Conservation (phyloP, 92 coral and sea anemone genomes). For the Hydrozoanthus gracilis region DNA sequence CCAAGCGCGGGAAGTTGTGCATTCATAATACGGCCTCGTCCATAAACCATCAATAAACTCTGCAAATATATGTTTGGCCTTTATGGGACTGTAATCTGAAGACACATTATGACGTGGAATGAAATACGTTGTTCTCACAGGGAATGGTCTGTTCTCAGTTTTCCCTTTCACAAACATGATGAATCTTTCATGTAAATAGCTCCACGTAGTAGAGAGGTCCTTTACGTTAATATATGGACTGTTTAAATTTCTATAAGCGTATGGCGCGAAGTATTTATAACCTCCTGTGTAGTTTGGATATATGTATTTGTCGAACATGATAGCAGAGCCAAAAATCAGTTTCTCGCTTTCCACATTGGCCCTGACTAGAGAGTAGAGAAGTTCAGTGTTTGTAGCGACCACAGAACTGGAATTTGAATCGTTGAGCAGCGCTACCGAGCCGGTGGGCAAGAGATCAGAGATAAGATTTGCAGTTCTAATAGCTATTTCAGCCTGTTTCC, state of each 20-base stretch:
- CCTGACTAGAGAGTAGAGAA: slow-evolving; percentile 71
- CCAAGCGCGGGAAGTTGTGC: slow-evolving; percentile 82
- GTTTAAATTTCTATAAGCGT: slow-evolving; percentile 76
- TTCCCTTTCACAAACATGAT: slow-evolving; percentile 67
- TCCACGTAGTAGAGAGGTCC: slow-evolving; percentile 82
- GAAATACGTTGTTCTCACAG: slow-evolving; percentile 73
- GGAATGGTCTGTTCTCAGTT: slow-evolving; percentile 64
- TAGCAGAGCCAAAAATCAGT: slow-evolving; percentile 79
- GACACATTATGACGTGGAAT: slow-evolving; percentile 54
- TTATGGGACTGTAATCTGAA: slow-evolving; percentile 46
- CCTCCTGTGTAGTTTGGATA: slow-evolving; percentile 62
- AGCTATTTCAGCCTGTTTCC: slow-evolving; percentile 76
- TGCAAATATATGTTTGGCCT: slow-evolving; percentile 70
- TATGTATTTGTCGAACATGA: slow-evolving; percentile 75
- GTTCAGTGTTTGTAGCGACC: slow-evolving; percentile 55
- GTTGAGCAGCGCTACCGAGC: slow-evolving; percentile 55
- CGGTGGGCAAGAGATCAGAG: slow-evolving; percentile 79
- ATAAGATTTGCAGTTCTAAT: slow-evolving; percentile 83
- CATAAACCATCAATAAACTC: slow-evolving; percentile 83
- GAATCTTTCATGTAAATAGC: slow-evolving; percentile 81
- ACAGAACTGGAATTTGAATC: slow-evolving; percentile 44
- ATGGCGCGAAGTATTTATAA: slow-evolving; percentile 66
- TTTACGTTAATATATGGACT: slow-evolving; percentile 81
- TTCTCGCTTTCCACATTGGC: slow-evolving; percentile 80
- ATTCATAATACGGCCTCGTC: slow-evolving; percentile 88